Conservation (phyloP, 2,797 vertebrate species). For the Hemibagrus guttatus region DNA sequence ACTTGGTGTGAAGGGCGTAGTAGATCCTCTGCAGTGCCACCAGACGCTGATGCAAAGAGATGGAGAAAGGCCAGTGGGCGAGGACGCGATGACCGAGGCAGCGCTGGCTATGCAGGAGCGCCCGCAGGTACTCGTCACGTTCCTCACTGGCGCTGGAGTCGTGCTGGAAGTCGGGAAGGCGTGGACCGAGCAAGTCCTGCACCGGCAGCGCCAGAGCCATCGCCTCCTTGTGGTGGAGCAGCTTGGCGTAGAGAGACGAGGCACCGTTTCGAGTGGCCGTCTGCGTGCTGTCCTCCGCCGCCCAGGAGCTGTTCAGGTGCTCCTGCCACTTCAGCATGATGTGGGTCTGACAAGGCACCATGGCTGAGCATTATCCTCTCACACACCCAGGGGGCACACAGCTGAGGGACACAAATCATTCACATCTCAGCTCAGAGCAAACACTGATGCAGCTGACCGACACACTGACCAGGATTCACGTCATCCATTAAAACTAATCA, state of each 20-base stretch:
- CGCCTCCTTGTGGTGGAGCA: constrained; percentile 80
- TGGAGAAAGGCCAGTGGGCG: constrained; percentile 76
- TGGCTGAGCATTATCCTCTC: constrained; percentile 76
- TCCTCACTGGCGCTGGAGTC: constrained; percentile 75
- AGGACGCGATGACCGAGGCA: constrained; percentile 78
- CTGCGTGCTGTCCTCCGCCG: constrained; percentile 74
- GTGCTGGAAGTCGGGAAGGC: constrained; percentile 81
- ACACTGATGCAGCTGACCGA: not conserved
- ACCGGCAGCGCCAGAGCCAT: constrained; percentile 79
- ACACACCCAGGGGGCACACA: constrained; percentile 52
- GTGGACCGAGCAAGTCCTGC: constrained; percentile 79
- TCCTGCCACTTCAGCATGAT: constrained; percentile 85
- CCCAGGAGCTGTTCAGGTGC: constrained; percentile 84
- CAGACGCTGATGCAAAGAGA: constrained; percentile 77
- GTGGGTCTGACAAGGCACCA: constrained; percentile 82
- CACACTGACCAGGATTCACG: not conserved
- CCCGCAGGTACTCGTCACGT: constrained; percentile 77
- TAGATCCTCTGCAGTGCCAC: constrained; percentile 80
- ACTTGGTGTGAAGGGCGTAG: constrained; percentile 81
- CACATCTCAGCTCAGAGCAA: not conserved
- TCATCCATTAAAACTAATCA: not conserved
- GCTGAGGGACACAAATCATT: constrained; percentile 55
- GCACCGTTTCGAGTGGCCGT: constrained; percentile 71
- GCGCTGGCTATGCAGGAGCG: constrained; percentile 79
- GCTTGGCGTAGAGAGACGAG: constrained; percentile 74